Evolutionary conservation across 2,797 vertebrate species (phyloP).

Genomic region (Myotis myotis): DNA sequence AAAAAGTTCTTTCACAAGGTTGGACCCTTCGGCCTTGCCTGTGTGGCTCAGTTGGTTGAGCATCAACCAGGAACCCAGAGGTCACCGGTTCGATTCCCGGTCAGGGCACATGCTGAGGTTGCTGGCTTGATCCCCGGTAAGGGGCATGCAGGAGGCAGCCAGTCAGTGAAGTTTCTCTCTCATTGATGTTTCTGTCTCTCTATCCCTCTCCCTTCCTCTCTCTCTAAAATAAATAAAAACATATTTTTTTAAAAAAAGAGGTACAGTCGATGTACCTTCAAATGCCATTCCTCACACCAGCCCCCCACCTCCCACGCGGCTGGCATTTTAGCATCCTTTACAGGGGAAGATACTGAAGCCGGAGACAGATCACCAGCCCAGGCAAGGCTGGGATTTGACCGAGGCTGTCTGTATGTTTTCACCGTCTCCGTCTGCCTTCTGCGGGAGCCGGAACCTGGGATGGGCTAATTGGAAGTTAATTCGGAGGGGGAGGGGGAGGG

Average conservation of each 20-base stretch:
- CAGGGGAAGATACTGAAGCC: background rate
- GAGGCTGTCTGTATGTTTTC: background rate
- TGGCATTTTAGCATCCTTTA: background rate
- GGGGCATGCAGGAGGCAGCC: too few relatives aligned
- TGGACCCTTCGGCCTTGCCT: background rate
- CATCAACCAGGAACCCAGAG: too few relatives aligned
- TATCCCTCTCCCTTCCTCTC: too few relatives aligned
- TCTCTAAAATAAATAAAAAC: too few relatives aligned
- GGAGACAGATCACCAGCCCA: background rate
- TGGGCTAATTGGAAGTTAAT: background rate
- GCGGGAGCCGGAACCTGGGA: background rate
- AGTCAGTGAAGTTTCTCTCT: too few relatives aligned
- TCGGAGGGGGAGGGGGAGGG: background rate
- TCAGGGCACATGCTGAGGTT: too few relatives aligned
- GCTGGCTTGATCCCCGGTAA: too few relatives aligned
- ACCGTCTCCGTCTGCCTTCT: background rate
- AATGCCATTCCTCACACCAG: fast-evolving
- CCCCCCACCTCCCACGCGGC: fast-evolving
- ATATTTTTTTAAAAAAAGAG: background rate
- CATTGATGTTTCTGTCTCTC: too few relatives aligned
- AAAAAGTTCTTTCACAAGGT: background rate
- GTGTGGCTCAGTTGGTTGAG: too few relatives aligned
- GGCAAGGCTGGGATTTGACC: background rate
- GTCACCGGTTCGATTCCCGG: too few relatives aligned
- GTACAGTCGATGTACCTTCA: background rate